Evolutionary conservation across 1,140 invertebrate species (phyloP), one percentile per base, ranked within the genome.

Genomic region (Lepidurus couesii): DNA sequence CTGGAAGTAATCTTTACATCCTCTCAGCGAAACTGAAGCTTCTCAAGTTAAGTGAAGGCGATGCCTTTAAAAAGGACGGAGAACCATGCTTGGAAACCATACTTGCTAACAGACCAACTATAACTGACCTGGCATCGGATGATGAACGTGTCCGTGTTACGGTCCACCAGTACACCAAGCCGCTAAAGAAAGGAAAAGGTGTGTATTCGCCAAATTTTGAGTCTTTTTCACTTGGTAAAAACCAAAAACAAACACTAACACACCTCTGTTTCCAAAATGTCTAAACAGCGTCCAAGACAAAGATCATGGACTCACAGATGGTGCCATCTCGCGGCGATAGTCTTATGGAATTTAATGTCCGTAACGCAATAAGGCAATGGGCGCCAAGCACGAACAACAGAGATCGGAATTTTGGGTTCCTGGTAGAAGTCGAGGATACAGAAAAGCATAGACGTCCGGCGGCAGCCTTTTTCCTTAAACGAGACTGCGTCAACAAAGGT

Each of bases 341-440:
- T 74, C 85, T 84, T 84, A 84, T 85, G 13, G 84, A 85, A 76
- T 85, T 85, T 81, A 83, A 85, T 78, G 83, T 86, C 47, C 81
- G 82, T 21, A 74, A 79, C 42, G 85, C 85, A 53, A 84, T 81
- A 16, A 83, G 81, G 34, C 76, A 81, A 8, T 86, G 85, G 85
- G 84, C 84, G 65, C 85, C 83, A 77, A 65, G 53, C 21, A 10
- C 53, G 53, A 65, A 65, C 53, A 65, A 65, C 53, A 65, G 53
- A 21, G 53, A 65, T 16, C 16, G 21, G 53, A 90, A 90, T 82
- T 86, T 89, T 80, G 89, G 89, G 6, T 81, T 90, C 45, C 86
- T 86, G 10, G 84, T 90, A 34, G 86, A 88, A 81, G 89, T 90
- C 9, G 89, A 90, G 82, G 88, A 90, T 81, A 89, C 90, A 82